Base-by-base conservation (phyloP, 2,113 vertebrate species). In the Onychostoma macrolepis region DNA sequence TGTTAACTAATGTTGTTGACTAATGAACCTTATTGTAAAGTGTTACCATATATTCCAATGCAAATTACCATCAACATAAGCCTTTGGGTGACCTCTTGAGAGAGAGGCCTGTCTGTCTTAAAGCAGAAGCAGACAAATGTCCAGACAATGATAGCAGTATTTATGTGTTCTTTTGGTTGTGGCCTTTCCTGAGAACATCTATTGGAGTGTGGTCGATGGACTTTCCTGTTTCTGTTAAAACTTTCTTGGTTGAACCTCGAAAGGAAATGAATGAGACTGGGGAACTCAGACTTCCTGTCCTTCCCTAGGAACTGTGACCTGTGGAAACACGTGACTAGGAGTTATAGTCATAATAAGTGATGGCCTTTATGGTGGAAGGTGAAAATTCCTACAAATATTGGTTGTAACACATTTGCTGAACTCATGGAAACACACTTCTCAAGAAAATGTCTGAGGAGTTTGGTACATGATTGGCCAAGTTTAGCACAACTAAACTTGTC, bases 221-320 rank as follows among this genome's bases (percentile, higher is more conserved):
- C 76, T 58, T 84, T 84, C 90, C 86, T 86, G 86, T 86, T 86
- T 83, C 81, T 85, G 61, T 74, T 74, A 6, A 80, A 48, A 71
- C 30, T 33, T 50, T 72, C 65, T 36, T 38, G 63, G 75, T 67
- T 72, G 19, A 53, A 76, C 58, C 75, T 74, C 53, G 45, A 61
- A 33, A 61, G 45, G 76, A 65, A 87, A 77, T 75, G 1, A 28
- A 43, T 11, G 30, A 83, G 33, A 88, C 76, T 69, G 56, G 36
- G 78, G 38, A 86, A 58, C 43, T 17, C 65, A 45, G 65, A 87
- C 83, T 76, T 87, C 84, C 75, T 86, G 43, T 81, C 30, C 77
- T 80, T 80, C 74, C 56, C 75, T 38, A 36, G 80, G 33, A 87
- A 85, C 19, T 33, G 28, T 69, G 63, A 36, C 78, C 30, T 45